Evolutionary conservation across 2,888 invertebrate genomes (phyloP), one percentile per base, ranked within the genome.

Genomic region (Acanthosepion esculentum): DNA sequence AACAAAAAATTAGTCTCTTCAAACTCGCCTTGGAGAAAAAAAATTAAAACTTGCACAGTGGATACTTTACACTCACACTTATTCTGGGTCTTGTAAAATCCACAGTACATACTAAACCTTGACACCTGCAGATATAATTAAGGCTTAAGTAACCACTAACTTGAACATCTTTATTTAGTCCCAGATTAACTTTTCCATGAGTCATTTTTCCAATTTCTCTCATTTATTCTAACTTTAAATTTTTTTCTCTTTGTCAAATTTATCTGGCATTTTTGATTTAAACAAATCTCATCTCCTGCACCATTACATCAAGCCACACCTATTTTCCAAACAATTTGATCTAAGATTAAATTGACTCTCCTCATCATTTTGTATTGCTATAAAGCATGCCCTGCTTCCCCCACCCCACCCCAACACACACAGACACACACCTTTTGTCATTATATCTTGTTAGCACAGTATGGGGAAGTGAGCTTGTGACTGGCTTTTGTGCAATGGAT

Each of bases 361-460:
- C 78, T 4, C 78, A 33, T 78, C 78, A 78, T 33, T 78, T 78
- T 78, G 78, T 78, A n/a, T 78, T 78, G 12, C 78, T 4, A 78
- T 78, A 78, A 33, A 78, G 78, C n/a, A 78, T 33, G n/a, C 48
- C 23, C 92, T 29, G 3, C 92, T 15, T 15, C 50, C 1, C 1
- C 53, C 26, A 23, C 15, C 50, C 26, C 20, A 41, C 41, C 41
- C 41, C 41, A 41, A 41, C 41, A 41, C 41, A 41, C 41, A 41
- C 41, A 41, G 41, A 41, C 41, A 41, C 41, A 41, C 41, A 41
- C 10, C 29, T 41, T 92, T 92, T 53, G 33, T 53, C n/a, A 48
- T 48, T 92, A 92, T 48, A 92, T 48, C 92, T 92, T 92, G 29
- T 92, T 92, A 92, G 92, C 29, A 78, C 78, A 78, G n/a, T 78